Evolutionary conservation across 2,797 vertebrate species (phyloP).

Genomic region (Hippocampus kuda): DNA sequence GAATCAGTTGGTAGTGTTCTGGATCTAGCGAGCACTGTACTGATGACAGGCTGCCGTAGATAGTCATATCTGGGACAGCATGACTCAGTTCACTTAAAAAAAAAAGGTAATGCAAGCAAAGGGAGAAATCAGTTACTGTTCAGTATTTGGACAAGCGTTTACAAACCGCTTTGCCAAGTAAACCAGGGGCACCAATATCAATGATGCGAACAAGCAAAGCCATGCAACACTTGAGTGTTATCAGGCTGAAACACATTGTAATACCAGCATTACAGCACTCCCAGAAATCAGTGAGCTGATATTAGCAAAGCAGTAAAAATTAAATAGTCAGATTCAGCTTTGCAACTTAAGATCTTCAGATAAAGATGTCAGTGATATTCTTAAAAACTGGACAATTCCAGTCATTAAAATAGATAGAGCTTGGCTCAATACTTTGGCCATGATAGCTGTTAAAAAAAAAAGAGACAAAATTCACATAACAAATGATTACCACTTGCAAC

Average conservation of each 20-base stretch:
- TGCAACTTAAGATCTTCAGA: too few species aligned
- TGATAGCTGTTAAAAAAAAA: too few species aligned
- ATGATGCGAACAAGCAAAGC: neutral
- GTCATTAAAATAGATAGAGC: too few species aligned
- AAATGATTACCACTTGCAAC: too few species aligned
- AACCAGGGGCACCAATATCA: neutral
- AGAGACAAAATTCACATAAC: too few species aligned
- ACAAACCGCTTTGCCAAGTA: neutral
- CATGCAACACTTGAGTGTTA: neutral
- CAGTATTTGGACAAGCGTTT: neutral
- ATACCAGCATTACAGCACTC: neutral
- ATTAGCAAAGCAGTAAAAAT: neutral
- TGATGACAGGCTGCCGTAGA: constrained; percentile 86
- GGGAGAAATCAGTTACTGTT: neutral
- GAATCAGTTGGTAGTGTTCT: constrained; percentile 84
- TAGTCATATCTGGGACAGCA: constrained; percentile 80
- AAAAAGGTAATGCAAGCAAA: neutral
- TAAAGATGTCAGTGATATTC: too few species aligned
- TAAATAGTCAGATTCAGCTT: neutral
- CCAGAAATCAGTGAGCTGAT: neutral
- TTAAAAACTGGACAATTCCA: too few species aligned
- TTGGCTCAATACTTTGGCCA: too few species aligned
- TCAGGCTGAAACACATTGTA: neutral
- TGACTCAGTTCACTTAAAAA: constrained; percentile 82
- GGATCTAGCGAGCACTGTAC: constrained; percentile 89